Conservation (phyloP, 2,888 invertebrate species). For the Ophraella communa region DNA sequence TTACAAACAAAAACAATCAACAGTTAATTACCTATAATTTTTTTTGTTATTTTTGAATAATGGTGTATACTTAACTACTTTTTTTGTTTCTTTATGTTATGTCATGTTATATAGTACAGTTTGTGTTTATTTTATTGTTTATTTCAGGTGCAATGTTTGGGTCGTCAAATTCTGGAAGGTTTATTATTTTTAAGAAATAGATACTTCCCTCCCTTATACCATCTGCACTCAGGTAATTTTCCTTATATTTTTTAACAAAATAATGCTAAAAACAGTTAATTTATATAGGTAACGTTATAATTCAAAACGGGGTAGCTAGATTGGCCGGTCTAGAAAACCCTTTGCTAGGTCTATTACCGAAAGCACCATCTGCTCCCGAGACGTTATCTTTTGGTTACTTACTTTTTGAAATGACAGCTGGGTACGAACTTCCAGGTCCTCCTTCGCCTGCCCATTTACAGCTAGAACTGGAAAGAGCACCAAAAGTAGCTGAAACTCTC, state of each 20-base stretch:
- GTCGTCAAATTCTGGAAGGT: conserved; percentile 87
- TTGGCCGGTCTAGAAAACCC: conserved; percentile 88
- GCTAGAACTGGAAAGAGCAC: conserved; percentile 72
- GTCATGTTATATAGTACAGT: too few relatives aligned
- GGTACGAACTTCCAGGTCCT: conserved; percentile 78
- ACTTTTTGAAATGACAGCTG: conserved; percentile 91
- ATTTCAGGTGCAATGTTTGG: conserved; percentile 84
- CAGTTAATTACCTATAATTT: too few relatives aligned
- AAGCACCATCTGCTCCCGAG: conserved; percentile 65
- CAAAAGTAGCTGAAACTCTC: conserved; percentile 80
- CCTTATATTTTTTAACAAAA: too few relatives aligned
- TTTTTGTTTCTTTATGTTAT: too few relatives aligned
- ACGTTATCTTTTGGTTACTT: conserved; percentile 81
- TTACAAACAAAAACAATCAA: too few relatives aligned
- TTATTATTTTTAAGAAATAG: conserved; percentile 84
- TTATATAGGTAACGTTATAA: conserved; percentile 85
- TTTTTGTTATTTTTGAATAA: too few relatives aligned
- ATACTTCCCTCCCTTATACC: conserved; percentile 85
- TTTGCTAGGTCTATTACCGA: conserved; percentile 75
- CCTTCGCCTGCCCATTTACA: conserved; percentile 76
- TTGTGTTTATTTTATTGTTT: too few relatives aligned
- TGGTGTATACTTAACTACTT: too few relatives aligned
- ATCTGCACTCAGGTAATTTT: conserved; percentile 90
- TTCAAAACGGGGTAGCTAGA: conserved; percentile 91
- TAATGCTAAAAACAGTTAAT: too few relatives aligned